A percentile compares a stretch with the other conserved stretches of the same genome.
Evolutionary conservation across 2,113 vertebrate species (phyloP).

Genomic region (Mesoclemmys tuberculata): DNA sequence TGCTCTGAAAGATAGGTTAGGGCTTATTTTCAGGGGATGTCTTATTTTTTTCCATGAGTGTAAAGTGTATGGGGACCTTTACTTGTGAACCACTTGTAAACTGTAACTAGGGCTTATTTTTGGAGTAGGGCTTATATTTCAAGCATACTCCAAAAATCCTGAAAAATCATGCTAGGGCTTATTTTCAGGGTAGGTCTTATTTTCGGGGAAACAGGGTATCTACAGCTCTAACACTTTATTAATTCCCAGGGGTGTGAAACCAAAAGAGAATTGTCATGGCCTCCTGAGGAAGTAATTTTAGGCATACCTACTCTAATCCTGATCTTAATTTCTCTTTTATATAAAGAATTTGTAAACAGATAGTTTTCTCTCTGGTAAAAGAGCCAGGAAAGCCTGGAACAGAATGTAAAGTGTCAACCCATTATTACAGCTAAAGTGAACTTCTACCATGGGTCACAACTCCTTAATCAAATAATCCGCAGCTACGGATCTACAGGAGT

Average conservation of each 20-base stretch:
- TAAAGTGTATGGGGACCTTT: too few relatives aligned
- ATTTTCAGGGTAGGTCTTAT: too few relatives aligned
- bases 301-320: background rate
- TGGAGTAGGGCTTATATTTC: too few relatives aligned
- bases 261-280: background rate
- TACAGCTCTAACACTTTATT: background rate
- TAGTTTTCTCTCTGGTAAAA: background rate
- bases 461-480: background rate
- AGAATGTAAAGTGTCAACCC: background rate
- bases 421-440: background rate
- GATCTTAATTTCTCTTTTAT: background rate
- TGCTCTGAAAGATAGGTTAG: too few relatives aligned
- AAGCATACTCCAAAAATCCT: too few relatives aligned
- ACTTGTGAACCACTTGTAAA: too few relatives aligned
- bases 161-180: too few relatives aligned
- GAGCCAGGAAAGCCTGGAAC: background rate
- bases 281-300: background rate
- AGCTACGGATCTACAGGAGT: background rate
- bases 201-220: too few relatives aligned
- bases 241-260: background rate
- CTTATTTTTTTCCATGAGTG: too few relatives aligned
- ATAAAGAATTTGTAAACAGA: background rate
- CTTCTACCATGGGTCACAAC: background rate
- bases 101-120: too few relatives aligned
- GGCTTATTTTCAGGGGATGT: too few relatives aligned